Percentiles rank a stretch among this genome's conserved stretches.
phyloP scores from a whole-genome alignment of 1,140 invertebrate species.

The Apis cerana region DNA sequence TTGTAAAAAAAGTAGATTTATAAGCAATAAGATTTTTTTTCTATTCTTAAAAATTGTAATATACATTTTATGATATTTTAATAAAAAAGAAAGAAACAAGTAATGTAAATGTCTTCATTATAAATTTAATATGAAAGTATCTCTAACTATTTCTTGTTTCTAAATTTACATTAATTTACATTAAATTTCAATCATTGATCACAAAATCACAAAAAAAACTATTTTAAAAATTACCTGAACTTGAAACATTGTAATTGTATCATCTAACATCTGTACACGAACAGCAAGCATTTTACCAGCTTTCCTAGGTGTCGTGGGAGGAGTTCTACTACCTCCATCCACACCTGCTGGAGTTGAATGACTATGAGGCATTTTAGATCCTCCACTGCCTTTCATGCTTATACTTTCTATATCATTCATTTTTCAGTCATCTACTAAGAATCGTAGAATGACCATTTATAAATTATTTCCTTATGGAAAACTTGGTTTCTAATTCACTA shows the following conservation, averaged over 20 bases:
- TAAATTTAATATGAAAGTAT: too few relatives aligned
- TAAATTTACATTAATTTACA: too few relatives aligned
- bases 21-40: not conserved
- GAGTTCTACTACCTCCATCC: constrained; percentile 86
- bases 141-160: too few relatives aligned
- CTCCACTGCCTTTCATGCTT: constrained; percentile 74
- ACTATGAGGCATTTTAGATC: constrained; percentile 88
- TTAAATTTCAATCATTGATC: too few relatives aligned
- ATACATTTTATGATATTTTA: not conserved
- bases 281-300: constrained; percentile 93
- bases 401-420: constrained; percentile 79
- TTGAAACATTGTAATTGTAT: constrained; percentile 94
- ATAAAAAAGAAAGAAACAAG: too few relatives aligned
- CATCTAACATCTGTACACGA: constrained; percentile 93
- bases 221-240: constrained; percentile 86
- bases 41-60: not conserved
- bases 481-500: constrained; percentile 56
- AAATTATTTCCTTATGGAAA: constrained; percentile 43
- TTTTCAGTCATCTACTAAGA: constrained; percentile 68
- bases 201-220: not conserved
- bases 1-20: constrained; percentile 11
- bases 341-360: constrained; percentile 91
- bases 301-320: constrained; percentile 88
- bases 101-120: too few relatives aligned
- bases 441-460: constrained; percentile 34